A percentile compares a stretch with the other conserved stretches of the same genome.
Evolutionary conservation across 2,888 invertebrate species (phyloP).

Genomic region (Brachypterus glaber): DNA sequence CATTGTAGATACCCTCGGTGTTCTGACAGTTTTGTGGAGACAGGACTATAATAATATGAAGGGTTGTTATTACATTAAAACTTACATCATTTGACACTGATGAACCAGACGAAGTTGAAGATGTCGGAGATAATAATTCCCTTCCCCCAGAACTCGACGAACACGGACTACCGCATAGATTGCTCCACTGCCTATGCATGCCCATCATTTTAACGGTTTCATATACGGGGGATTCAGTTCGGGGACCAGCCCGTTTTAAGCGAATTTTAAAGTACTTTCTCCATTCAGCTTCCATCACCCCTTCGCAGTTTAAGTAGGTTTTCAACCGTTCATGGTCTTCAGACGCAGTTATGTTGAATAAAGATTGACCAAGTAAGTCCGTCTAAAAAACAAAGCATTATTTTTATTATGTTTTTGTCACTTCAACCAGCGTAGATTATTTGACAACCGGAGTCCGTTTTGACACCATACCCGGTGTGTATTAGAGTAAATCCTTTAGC

Average conservation of each 20-base stretch:
- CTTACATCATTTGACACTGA: constrained; percentile 27
- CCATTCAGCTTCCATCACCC: constrained; percentile 44
- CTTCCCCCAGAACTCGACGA: constrained; percentile 8
- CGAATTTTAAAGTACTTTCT: constrained; percentile 45
- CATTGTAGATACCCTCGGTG: too few relatives aligned
- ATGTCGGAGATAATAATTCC: constrained; percentile 2
- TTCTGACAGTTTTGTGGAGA: too few relatives aligned
- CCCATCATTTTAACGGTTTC: constrained; percentile 64
- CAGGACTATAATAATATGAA: too few relatives aligned
- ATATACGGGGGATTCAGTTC: constrained; percentile 62
- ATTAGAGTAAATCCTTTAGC: too few relatives aligned
- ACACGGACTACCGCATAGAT: constrained; percentile 8
- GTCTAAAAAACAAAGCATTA: constrained; percentile 48
- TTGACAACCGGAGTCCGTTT: too few relatives aligned
- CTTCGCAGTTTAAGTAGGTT: constrained; percentile 48
- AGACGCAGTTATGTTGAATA: constrained; percentile 73
- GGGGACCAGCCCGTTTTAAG: constrained; percentile 58
- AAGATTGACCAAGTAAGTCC: constrained; percentile 71
- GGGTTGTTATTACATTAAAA: too few relatives aligned
- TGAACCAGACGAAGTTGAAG: not conserved
- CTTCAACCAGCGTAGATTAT: too few relatives aligned
- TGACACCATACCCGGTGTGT: too few relatives aligned
- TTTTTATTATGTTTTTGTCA: too few relatives aligned
- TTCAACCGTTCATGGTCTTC: constrained; percentile 66
- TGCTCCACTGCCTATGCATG: constrained; percentile 25